phyloP scores from a whole-genome alignment of 2,888 invertebrate species.

The Deilephila elpenor region DNA sequence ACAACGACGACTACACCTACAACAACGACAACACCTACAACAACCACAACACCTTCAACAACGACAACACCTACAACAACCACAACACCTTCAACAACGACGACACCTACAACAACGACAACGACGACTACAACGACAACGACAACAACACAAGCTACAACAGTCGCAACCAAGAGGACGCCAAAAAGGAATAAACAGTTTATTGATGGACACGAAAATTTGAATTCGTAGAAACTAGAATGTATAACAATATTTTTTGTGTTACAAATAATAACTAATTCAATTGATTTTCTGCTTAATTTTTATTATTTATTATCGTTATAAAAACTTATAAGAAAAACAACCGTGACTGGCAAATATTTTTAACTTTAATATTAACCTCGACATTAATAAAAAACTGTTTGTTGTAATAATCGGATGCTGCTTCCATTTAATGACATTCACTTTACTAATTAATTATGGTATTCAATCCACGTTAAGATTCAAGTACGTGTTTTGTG shows the following conservation, averaged over 20 bases:
- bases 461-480: too few relatives aligned
- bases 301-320: background rate
- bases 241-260: background rate
- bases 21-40: conserved; percentile 36
- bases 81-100: conserved; percentile 34
- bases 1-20: conserved; percentile 36
- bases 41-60: conserved; percentile 31
- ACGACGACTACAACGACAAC: background rate
- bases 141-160: background rate
- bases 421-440: too few relatives aligned
- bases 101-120: conserved; percentile 33
- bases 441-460: too few relatives aligned
- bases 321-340: too few relatives aligned
- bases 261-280: background rate
- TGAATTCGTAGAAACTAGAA: conserved; percentile 18
- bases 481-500: too few relatives aligned
- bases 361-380: too few relatives aligned
- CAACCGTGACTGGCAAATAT: too few relatives aligned
- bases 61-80: conserved; percentile 29
- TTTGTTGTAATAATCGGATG: too few relatives aligned
- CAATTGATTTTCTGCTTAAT: background rate
- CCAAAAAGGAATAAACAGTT: conserved; percentile 26
- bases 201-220: conserved; percentile 31
- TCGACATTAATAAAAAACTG: too few relatives aligned
- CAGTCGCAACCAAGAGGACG: conserved; percentile 11